Evolutionary conservation across 2,113 vertebrate genomes (phyloP).

Genomic region (Rhinogobius similis): DNA sequence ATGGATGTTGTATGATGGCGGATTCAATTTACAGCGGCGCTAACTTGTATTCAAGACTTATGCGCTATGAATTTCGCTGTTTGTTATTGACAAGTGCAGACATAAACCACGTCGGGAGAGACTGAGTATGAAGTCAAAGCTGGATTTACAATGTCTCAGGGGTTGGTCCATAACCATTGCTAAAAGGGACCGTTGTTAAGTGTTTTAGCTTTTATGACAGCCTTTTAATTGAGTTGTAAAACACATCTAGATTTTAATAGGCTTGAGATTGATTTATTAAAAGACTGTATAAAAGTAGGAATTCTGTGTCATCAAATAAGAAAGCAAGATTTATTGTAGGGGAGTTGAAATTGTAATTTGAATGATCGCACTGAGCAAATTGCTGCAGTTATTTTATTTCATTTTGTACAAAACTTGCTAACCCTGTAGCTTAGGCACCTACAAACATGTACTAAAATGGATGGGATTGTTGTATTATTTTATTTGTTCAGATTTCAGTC

Average conservation of each 20-base stretch:
- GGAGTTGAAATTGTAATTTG: too few relatives aligned
- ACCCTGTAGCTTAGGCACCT: not conserved
- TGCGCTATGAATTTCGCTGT: conserved; percentile 13
- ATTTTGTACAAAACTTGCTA: not conserved
- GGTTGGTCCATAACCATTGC: not conserved
- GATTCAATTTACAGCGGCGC: conserved; percentile 22
- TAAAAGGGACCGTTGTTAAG: not conserved
- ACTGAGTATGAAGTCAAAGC: not conserved
- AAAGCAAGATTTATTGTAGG: not conserved
- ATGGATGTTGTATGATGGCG: conserved; percentile 38
- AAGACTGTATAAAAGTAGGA: too few relatives aligned
- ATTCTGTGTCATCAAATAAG: too few relatives aligned
- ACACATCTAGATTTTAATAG: not conserved
- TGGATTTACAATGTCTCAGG: not conserved
- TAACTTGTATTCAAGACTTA: conserved; percentile 23
- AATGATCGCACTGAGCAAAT: not conserved
- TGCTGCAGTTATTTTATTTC: not conserved
- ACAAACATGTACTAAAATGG: not conserved
- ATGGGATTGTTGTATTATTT: not conserved
- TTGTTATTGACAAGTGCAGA: not conserved
- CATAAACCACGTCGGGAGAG: not conserved
- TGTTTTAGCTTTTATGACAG: not conserved
- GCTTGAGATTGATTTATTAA: not conserved
- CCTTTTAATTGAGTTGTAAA: not conserved
- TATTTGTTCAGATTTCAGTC: too few relatives aligned